Evolutionary conservation across 2,113 vertebrate species (phyloP), one percentile per base, ranked within the genome.

Genomic region (Oophaga pumilio): DNA sequence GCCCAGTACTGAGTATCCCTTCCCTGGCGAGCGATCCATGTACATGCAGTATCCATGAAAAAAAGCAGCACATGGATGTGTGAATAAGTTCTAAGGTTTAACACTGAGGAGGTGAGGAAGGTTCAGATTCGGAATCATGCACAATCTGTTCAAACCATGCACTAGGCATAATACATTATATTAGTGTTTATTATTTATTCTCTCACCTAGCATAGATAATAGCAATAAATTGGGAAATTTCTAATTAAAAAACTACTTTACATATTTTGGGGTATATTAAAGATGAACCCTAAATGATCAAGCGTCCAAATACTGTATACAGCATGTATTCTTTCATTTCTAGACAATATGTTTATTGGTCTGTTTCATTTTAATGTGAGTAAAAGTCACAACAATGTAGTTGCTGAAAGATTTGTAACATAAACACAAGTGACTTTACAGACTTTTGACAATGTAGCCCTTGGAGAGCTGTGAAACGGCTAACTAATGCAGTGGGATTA

Each of bases 341-440:
- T 20, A 43, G 56, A 20, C 77, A 17, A 79, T 28, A 79, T 56
- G 26, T 59, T 80, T 28, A 59, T 59, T 80, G 56, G n/a, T 59
- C 26, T 59, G 8, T 18, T 18, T 60, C 53, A 80, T 50, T 66
- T 26, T 17, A 53, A 20, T 43, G 24, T 17, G 11, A 82, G 43
- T 8, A 26, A 82, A 24, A 52, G 22, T 83, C 43, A 53, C 81
- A 69, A 83, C 22, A 83, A 49, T 82, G 43, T 53, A 53, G 81
- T 26, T 26, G 62, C 66, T 52, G 60, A 82, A 66, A 82, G 60
- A 83, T 80, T 80, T 80, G 53, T 60, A 33, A 43, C 26, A 80
- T 85, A 86, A 85, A 85, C 89, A 24, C 26, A 49, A n/a, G 83
- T 14, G 59, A 76, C 43, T 83, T 68, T 68, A 83, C 81, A 84